Evolutionary conservation across 2,113 vertebrate species (phyloP), one percentile per base, ranked within the genome.

Genomic region (Hystrix cristata): DNA sequence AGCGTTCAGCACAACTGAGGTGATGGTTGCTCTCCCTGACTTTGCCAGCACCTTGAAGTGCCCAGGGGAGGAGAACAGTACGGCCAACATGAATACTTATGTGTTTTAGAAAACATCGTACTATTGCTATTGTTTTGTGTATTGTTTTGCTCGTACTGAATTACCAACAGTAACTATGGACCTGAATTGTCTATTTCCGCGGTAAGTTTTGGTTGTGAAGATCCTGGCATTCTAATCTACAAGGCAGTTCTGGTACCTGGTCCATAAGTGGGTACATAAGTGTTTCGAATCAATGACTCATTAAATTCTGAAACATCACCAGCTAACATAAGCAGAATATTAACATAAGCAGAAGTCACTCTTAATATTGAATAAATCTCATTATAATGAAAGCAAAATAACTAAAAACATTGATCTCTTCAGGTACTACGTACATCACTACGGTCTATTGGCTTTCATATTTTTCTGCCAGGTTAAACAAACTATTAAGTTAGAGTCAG

Each of bases 361-460:
- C 27, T 88, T 67, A 87, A 79, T 48, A 96, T 48, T 90, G 31
- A 51, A 85, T 74, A 72, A 94, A 53, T 84, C 34, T 91, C 69
- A 29, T 7, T 57, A 7, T 53, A 72, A 86, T 67, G 7, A 16
- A 67, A 48, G 2, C 91, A 16, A 96, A 87, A 62, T 74, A 72
- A 57, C 11, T 48, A 79, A 62, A 64, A 86, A 55, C 11, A 27
- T 46, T 80, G n/a, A 55, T 65, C 15, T 96, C 71, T 38, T 80
- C 46, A 5, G 9, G 69, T 65, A 87, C 85, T 15, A 51, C 9
- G 23, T 14, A 62, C 9, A n/a, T 81, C 94, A n/a, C 76, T 72
- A 7, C 43, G 51, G 15, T 96, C 10, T 43, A 48, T 59, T 93
- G 16, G 2, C 53, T 87, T 97, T 90, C 62, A 76, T 89, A 71